Conservation (phyloP, 2,113 vertebrate species). For the Nothobranchius kuhntae region DNA sequence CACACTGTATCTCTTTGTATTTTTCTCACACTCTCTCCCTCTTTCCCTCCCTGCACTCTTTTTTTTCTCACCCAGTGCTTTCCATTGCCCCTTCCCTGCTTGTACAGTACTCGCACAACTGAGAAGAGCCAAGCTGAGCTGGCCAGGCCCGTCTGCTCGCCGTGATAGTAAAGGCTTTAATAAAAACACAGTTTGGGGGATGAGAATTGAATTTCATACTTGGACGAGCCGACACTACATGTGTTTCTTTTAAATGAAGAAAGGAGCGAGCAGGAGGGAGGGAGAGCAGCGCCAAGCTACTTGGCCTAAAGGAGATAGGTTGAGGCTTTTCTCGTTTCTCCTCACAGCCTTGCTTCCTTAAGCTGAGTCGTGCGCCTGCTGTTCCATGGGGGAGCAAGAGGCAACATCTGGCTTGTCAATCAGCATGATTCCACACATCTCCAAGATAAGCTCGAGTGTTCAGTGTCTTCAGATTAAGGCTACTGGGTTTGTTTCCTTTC, state of each 20-base stretch:
- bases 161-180: slow-evolving; percentile 79
- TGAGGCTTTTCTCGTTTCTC: slow-evolving; percentile 61
- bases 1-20: slow-evolving; percentile 38
- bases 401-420: slow-evolving; percentile 60
- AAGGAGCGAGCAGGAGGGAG: slow-evolving; percentile 28
- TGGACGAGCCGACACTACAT: slow-evolving; percentile 76
- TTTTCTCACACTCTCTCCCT: slow-evolving; percentile 19
- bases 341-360: slow-evolving; percentile 54
- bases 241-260: slow-evolving; percentile 82
- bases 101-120: slow-evolving; percentile 63
- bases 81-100: slow-evolving; percentile 32
- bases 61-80: slow-evolving; percentile 28
- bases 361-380: slow-evolving; percentile 57
- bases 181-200: slow-evolving; percentile 78
- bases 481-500: slow-evolving; percentile 26
- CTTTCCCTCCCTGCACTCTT: slow-evolving; percentile 14
- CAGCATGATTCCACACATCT: slow-evolving; percentile 46
- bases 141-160: slow-evolving; percentile 66
- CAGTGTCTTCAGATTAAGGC: slow-evolving; percentile 24
- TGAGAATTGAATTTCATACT: slow-evolving; percentile 84
- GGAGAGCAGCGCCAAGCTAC: slow-evolving; percentile 42
- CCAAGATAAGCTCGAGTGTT: slow-evolving; percentile 43
- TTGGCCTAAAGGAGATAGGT: slow-evolving; percentile 61
- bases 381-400: slow-evolving; percentile 46
- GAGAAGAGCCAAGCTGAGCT: slow-evolving; percentile 63